Base-by-base conservation (phyloP, 1,140 invertebrate genomes). In the Procambarus virginalis region DNA sequence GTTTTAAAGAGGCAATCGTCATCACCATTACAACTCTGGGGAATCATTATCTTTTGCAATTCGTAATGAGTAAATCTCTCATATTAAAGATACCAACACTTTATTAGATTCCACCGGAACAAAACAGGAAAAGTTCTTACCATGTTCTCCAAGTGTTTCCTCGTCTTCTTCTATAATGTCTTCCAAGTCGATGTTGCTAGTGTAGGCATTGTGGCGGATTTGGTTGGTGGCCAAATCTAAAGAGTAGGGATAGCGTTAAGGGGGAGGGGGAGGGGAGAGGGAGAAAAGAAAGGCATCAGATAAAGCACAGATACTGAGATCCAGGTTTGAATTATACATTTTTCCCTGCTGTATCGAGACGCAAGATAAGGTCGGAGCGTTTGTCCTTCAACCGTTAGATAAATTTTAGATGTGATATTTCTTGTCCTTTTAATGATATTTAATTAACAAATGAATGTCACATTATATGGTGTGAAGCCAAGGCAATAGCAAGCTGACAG, bases 151-250 rank as follows among this genome's bases (percentile, higher is more conserved):
- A 48, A 92, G 20, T 0, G 89, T 90, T 12, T 86, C 84, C 68
- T 92, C 91, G 45, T 92, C 91, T 83, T 92, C 91, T 49, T 92
- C 91, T 48, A 90, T 90, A 5, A 92, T 92, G 68, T 92, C 91
- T 20, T 89, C 87, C 45, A 89, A 79, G 81, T 89, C 87, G 8
- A 89, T 70, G 73, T 89, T 70, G 75, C 87, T 89, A 5, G 82
- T 58, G 73, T 84, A 89, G 73, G 87, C 80, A n/a, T 84, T 89
- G 80, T 89, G 87, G 46, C 87, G 80, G 5, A 70, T 75, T 46
- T 89, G 87, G 82, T 77, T 89, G 49, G 73, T 55, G 6, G 73
- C 81, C 34, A 89, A n/a, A 34, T 89, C 87, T 89, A 34, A 5
- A 45, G 55, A 78, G 58, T 76, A 4, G 8, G 49, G 68, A 55